Conservation (phyloP, 2,888 invertebrate genomes). For the Pegoplata infirma region DNA sequence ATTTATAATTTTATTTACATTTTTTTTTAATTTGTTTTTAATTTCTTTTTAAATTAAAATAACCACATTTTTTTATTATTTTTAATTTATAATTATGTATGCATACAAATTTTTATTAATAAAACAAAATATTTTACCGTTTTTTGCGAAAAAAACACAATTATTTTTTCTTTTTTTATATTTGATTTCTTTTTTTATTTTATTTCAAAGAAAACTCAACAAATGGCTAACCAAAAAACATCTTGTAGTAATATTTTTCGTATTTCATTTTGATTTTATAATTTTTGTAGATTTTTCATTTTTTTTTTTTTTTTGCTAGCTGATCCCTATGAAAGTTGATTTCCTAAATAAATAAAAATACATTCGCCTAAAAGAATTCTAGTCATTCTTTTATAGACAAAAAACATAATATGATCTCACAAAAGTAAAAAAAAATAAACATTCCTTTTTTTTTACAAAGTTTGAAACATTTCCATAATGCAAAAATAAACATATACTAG, state of each 20-base stretch:
- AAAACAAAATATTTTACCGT: conserved; percentile 53
- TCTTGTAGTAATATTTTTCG: conserved; percentile 8
- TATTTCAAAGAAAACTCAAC: not conserved
- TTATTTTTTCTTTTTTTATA: conserved; percentile 24
- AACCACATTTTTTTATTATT: conserved; percentile 40
- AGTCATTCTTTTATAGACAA: conserved; percentile 51
- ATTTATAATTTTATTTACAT: conserved; percentile 26
- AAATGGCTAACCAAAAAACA: not conserved
- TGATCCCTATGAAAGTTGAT: too few species aligned
- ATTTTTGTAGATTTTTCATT: conserved; percentile 8
- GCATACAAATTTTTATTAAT: conserved; percentile 51
- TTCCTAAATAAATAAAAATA: too few species aligned
- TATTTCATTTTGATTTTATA: not conserved
- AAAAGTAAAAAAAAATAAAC: conserved; percentile 30
- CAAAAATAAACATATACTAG: conserved; percentile 55
- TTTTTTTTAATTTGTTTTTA: conserved; percentile 32
- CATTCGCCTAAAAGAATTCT: conserved; percentile 29
- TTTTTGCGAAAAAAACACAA: conserved; percentile 42
- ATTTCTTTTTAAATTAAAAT: conserved; percentile 10
- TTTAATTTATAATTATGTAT: conserved; percentile 53
- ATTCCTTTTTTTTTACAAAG: conserved; percentile 48
- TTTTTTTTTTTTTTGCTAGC: not conserved
- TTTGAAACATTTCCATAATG: conserved; percentile 38
- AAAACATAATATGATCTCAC: conserved; percentile 53
- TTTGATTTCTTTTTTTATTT: conserved; percentile 26